Conservation (phyloP, 2,888 invertebrate genomes). For the Sphaerophoria rueppellii region DNA sequence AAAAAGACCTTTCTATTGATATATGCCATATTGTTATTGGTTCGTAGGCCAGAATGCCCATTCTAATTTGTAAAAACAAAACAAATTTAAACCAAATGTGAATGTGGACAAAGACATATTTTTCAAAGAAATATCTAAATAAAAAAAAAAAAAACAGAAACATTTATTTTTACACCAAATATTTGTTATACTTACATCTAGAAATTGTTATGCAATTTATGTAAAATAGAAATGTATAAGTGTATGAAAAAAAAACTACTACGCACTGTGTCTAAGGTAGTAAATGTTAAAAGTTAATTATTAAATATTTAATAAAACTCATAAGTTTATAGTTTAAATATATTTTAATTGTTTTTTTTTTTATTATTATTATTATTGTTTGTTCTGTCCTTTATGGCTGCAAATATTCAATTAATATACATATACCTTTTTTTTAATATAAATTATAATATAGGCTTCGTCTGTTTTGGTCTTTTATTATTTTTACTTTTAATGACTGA, state of each 20-base stretch:
- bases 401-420: no score
- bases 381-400: neutral
- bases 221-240: slow-evolving; percentile 8
- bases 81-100: neutral
- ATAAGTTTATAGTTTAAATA: no score
- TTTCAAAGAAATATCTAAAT: slow-evolving; percentile 45
- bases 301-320: slow-evolving; percentile 50
- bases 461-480: no score
- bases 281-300: slow-evolving; percentile 38
- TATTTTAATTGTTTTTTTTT: no score
- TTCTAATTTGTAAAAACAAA: neutral
- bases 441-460: no score
- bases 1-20: no score
- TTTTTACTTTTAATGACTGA: no score
- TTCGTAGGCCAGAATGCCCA: slow-evolving; percentile 15
- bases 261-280: slow-evolving; percentile 56
- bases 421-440: no score
- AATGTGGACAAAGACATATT: slow-evolving; percentile 41
- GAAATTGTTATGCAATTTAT: slow-evolving; percentile 60
- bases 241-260: slow-evolving; percentile 2
- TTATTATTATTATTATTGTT: neutral
- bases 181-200: slow-evolving; percentile 65
- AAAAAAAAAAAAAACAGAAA: slow-evolving; percentile 43
- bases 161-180: slow-evolving; percentile 73
- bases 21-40: slow-evolving; percentile 58